These are phyloP conservation scores for Rhynchonycteris naso DNA, from an alignment of 2,797 vertebrate genomes.

Conservation along the genomic window DNA sequence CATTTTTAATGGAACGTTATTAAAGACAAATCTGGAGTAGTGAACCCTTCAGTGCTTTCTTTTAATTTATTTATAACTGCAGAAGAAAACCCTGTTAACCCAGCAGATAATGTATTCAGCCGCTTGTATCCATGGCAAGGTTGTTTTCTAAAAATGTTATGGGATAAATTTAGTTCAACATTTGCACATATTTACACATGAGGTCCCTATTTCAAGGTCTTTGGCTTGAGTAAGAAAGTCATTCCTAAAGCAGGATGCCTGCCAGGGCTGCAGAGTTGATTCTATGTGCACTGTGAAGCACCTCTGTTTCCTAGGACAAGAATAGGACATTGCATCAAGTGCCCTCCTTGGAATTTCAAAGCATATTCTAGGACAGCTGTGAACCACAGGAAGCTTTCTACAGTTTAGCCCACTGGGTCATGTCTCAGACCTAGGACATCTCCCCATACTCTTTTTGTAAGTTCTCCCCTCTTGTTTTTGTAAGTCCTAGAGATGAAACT, in stretches of 20 bases:
- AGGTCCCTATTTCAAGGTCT: constrained; percentile 84
- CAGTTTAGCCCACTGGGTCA: constrained; percentile 30
- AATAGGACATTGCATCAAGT: constrained; percentile 56
- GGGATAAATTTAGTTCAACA: constrained; percentile 85
- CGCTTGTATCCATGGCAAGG: constrained; percentile 80
- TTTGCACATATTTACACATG: constrained; percentile 83
- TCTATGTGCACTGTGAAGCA: constrained; percentile 28
- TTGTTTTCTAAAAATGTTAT: constrained; percentile 85
- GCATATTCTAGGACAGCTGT: not conserved
- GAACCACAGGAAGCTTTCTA: constrained; percentile 37
- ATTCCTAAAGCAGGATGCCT: constrained; percentile 68
- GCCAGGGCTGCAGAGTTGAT: constrained; percentile 47
- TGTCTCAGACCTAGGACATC: not conserved
- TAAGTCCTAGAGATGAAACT: constrained; percentile 54
- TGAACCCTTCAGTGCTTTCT: constrained; percentile 84
- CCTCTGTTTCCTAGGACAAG: constrained; percentile 50
- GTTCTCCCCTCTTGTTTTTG: constrained; percentile 35
- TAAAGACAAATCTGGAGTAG: constrained; percentile 85
- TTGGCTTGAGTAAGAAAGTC: constrained; percentile 74
- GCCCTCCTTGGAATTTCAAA: constrained; percentile 63
- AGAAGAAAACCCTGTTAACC: constrained; percentile 85
- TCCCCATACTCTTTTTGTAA: not conserved
- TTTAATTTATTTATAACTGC: constrained; percentile 88
- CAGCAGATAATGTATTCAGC: constrained; percentile 85
- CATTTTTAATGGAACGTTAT: constrained; percentile 87